Conservation (phyloP, 2,797 vertebrate species). For the Lepilemur ruficaudatus region DNA sequence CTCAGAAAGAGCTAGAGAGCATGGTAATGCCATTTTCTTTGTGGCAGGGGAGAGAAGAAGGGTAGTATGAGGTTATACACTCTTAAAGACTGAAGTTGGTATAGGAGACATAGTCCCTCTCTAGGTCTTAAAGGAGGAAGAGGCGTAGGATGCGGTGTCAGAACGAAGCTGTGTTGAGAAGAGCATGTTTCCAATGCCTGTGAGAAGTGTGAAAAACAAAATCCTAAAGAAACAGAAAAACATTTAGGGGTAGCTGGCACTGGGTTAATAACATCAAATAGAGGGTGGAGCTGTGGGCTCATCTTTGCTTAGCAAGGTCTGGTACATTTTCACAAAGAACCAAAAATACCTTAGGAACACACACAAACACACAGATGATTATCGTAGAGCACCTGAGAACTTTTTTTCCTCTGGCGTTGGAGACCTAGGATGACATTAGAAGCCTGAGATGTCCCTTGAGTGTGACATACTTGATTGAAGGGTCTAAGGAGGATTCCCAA, state of each 20-base stretch:
- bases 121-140: neutral
- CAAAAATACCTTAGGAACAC: neutral
- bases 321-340: conserved; percentile 18
- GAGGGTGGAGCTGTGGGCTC: neutral
- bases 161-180: neutral
- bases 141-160: neutral
- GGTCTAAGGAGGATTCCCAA: neutral
- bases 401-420: neutral
- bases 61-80: neutral
- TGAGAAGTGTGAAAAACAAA: neutral
- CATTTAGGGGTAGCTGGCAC: neutral
- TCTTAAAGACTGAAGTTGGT: neutral
- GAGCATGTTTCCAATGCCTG: neutral
- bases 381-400: neutral
- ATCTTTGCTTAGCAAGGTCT: neutral
- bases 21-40: neutral
- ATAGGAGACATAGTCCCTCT: neutral
- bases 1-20: neutral
- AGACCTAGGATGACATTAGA: neutral
- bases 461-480: neutral
- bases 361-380: neutral
- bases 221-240: neutral
- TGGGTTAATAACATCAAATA: neutral
- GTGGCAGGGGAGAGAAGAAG: neutral
- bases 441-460: neutral